These are phyloP conservation scores for Caenorhabditis briggsae DNA, from an alignment of 1,140 invertebrate species.

Conservation along the genomic window DNA sequence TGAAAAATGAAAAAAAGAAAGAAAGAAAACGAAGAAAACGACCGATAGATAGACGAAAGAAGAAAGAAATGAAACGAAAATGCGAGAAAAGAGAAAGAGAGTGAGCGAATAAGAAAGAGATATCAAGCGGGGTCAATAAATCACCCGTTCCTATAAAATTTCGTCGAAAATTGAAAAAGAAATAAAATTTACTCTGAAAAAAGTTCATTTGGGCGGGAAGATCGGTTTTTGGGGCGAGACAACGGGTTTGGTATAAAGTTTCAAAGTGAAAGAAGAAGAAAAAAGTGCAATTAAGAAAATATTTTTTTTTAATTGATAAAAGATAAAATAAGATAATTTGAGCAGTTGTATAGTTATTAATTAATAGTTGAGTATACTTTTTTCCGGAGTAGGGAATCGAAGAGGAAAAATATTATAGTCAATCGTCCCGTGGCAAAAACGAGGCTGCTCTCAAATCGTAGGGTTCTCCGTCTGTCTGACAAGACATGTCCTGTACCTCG, in stretches of 20 bases:
- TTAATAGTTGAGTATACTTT: no score
- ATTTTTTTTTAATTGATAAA: neutral
- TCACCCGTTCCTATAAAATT: no score
- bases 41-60: neutral
- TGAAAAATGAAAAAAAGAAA: neutral
- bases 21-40: neutral
- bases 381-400: no score
- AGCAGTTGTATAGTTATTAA: neutral
- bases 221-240: no score
- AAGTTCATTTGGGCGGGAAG: no score
- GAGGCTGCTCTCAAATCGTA: neutral
- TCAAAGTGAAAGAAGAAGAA: no score
- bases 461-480: conserved; percentile 27
- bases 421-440: neutral
- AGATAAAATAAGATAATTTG: neutral
- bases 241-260: no score
- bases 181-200: no score
- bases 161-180: no score
- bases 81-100: neutral
- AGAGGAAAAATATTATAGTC: neutral
- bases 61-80: neutral
- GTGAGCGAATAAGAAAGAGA: neutral
- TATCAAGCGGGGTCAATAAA: neutral
- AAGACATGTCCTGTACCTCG: conserved; percentile 11
- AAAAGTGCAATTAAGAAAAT: neutral